These are phyloP conservation scores for Aplidium turbinatum DNA, from an alignment of 23 tunicate genomes.

Conservation along the genomic window DNA sequence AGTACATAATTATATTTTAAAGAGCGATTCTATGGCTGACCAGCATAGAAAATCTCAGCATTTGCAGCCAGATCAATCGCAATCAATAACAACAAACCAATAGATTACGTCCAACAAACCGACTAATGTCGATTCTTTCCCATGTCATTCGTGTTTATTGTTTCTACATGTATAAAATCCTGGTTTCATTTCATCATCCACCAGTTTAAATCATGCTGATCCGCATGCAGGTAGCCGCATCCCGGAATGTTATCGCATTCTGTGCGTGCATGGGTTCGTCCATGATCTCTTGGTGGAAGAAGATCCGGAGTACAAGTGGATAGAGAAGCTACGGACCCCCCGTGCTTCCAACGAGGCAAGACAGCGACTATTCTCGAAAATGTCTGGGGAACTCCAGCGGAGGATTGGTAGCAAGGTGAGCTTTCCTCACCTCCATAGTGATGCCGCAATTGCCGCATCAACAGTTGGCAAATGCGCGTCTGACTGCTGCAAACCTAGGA, in stretches of 20 bases:
- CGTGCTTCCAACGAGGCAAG: conserved; percentile 92
- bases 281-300: conserved; percentile 64
- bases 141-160: too few relatives aligned
- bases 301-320: conserved; percentile 93
- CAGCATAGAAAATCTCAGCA: too few relatives aligned
- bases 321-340: conserved; percentile 80
- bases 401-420: conserved; percentile 80
- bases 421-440: neutral
- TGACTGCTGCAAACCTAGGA: too few relatives aligned
- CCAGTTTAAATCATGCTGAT: too few relatives aligned
- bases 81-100: too few relatives aligned
- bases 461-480: neutral
- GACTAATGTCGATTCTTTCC: too few relatives aligned
- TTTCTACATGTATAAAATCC: too few relatives aligned
- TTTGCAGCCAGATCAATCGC: too few relatives aligned
- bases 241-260: conserved; percentile 58
- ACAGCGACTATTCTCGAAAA: conserved; percentile 77
- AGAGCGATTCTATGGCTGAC: too few relatives aligned
- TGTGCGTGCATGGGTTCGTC: conserved; percentile 66
- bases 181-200: too few relatives aligned
- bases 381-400: conserved; percentile 89
- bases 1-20: too few relatives aligned
- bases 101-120: too few relatives aligned
- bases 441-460: neutral
- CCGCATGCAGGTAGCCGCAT: conserved; percentile 50